Evolutionary conservation across 2,797 vertebrate species (phyloP).

Genomic region (Gephyroberyx darwinii): DNA sequence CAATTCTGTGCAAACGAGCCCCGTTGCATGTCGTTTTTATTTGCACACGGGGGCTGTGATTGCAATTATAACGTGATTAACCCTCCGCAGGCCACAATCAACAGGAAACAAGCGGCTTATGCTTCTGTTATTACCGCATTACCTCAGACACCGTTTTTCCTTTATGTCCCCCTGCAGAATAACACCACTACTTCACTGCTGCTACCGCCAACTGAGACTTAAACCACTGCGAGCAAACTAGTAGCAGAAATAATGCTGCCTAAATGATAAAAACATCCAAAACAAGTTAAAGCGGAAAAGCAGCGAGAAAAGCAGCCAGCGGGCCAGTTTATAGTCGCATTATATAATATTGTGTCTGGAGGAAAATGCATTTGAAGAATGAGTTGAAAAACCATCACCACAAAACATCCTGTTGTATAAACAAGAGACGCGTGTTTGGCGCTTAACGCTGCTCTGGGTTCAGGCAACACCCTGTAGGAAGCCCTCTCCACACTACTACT

Average conservation of each 20-base stretch:
- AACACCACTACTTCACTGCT: fast-evolving
- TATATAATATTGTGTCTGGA: background rate
- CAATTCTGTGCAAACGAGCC: too few species aligned
- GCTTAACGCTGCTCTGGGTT: conserved; percentile 35
- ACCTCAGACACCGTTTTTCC: background rate
- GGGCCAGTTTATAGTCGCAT: background rate
- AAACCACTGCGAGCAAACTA: background rate
- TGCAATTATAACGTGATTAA: conserved; percentile 49
- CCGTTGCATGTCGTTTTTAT: too few species aligned
- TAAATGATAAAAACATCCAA: background rate
- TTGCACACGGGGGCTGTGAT: conserved; percentile 4
- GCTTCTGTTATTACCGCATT: conserved; percentile 46
- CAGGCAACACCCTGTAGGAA: conserved; percentile 61
- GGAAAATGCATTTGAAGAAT: background rate
- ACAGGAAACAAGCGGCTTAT: background rate
- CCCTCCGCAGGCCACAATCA: conserved; percentile 21
- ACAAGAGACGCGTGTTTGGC: conserved; percentile 49
- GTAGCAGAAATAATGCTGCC: background rate
- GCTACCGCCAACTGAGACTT: background rate
- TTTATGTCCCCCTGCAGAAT: background rate
- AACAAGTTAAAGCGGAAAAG: conserved; percentile 33
- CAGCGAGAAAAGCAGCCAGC: conserved; percentile 1
- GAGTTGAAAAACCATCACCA: background rate
- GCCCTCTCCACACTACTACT: conserved; percentile 14
- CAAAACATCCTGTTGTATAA: background rate